A percentile compares a stretch with the other conserved stretches of the same genome.
These are phyloP conservation scores for Acleris holmiana DNA, from an alignment of 2,888 invertebrate genomes.

Conservation along the genomic window DNA sequence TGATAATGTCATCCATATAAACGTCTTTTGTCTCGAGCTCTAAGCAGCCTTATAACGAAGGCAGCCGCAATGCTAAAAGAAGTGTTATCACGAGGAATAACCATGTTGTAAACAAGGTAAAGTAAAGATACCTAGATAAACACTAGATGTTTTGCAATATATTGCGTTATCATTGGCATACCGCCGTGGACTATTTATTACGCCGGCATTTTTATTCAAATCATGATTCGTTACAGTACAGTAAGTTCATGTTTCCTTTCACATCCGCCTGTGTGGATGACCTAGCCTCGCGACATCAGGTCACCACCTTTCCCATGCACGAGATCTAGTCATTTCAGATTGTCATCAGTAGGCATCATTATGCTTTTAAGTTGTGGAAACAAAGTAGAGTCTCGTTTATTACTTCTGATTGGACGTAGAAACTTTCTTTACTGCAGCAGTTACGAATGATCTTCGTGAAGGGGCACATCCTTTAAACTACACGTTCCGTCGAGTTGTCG, in stretches of 20 bases:
- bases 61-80: background rate
- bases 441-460: background rate
- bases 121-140: background rate
- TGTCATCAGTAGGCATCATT: background rate
- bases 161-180: background rate
- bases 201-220: constrained; percentile 3
- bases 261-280: background rate
- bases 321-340: background rate
- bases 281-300: background rate
- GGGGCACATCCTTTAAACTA: background rate
- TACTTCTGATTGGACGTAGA: too few relatives aligned
- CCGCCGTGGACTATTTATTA: background rate
- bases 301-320: constrained; percentile 1
- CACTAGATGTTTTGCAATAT: background rate
- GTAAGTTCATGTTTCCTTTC: constrained; percentile 1
- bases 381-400: background rate
- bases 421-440: too few relatives aligned
- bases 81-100: background rate
- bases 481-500: background rate
- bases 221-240: constrained; percentile 1
- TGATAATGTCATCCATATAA: constrained; percentile 11
- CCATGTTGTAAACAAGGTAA: background rate
- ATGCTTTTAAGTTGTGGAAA: background rate
- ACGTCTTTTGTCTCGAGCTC: background rate
- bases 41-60: background rate